Conservation (phyloP, 2,113 vertebrate genomes). For the Steatornis caripensis region DNA sequence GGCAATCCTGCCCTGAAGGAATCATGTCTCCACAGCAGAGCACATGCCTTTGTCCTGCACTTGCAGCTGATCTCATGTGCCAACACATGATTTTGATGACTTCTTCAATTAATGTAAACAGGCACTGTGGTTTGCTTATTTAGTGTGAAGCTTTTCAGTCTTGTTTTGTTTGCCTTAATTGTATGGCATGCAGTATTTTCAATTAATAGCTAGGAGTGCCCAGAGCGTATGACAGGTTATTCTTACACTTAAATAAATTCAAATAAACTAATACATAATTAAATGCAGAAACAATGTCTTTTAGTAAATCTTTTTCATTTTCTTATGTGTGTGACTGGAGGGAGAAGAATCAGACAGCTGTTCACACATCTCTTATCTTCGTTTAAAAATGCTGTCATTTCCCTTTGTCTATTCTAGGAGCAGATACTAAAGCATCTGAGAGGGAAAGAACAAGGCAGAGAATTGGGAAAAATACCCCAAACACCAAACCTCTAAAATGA, state of each 20-base stretch:
- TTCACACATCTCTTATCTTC: neutral
- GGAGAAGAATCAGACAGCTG: neutral
- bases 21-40: fast-evolving
- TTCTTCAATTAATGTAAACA: neutral
- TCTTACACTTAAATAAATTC: neutral
- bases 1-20: neutral
- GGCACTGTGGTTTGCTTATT: fast-evolving
- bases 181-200: neutral
- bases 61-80: neutral
- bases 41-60: neutral
- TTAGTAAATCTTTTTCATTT: neutral
- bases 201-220: neutral
- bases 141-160: neutral
- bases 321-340: neutral
- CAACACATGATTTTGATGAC: fast-evolving
- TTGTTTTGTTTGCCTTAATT: neutral
- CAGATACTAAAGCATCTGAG: neutral
- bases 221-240: neutral
- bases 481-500: neutral
- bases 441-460: neutral
- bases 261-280: neutral
- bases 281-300: neutral
- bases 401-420: neutral
- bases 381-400: neutral
- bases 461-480: neutral